These are phyloP conservation scores for Plotosus lineatus DNA, from an alignment of 2,113 vertebrate genomes.

Conservation along the genomic window DNA sequence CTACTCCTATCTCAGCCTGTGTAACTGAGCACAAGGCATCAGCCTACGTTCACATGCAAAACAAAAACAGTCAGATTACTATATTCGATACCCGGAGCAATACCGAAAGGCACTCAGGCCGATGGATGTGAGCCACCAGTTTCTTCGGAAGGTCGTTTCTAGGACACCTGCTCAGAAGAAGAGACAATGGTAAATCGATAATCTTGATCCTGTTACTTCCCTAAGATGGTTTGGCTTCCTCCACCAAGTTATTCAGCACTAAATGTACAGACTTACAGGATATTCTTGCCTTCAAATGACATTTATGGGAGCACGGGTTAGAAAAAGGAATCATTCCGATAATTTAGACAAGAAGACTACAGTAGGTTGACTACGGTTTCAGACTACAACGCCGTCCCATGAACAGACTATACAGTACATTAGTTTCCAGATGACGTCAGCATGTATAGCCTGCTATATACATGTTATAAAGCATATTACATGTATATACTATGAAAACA, in stretches of 20 bases:
- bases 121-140: slow-evolving; percentile 45
- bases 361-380: slow-evolving; percentile 1
- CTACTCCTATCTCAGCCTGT: slow-evolving; percentile 8
- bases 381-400: slow-evolving; percentile 38
- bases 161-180: slow-evolving; percentile 59
- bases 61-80: slow-evolving; percentile 68
- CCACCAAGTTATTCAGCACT: neutral
- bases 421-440: slow-evolving; percentile 41
- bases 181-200: slow-evolving; percentile 16
- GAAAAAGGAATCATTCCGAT: neutral
- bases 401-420: slow-evolving; percentile 63
- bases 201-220: slow-evolving; percentile 22
- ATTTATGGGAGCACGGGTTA: neutral
- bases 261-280: neutral
- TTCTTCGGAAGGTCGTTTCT: slow-evolving; percentile 69
- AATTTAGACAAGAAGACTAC: neutral
- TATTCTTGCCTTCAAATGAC: neutral
- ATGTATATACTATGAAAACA: slow-evolving; percentile 64
- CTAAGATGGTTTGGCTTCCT: slow-evolving; percentile 19
- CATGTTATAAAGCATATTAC: slow-evolving; percentile 64
- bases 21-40: slow-evolving; percentile 18
- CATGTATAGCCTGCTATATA: slow-evolving; percentile 67
- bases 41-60: slow-evolving; percentile 28
- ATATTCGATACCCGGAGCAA: slow-evolving; percentile 63
- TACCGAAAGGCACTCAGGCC: slow-evolving; percentile 58